phyloP scores from a whole-genome alignment of 2,113 vertebrate species.

The Turdus rufiventris region DNA sequence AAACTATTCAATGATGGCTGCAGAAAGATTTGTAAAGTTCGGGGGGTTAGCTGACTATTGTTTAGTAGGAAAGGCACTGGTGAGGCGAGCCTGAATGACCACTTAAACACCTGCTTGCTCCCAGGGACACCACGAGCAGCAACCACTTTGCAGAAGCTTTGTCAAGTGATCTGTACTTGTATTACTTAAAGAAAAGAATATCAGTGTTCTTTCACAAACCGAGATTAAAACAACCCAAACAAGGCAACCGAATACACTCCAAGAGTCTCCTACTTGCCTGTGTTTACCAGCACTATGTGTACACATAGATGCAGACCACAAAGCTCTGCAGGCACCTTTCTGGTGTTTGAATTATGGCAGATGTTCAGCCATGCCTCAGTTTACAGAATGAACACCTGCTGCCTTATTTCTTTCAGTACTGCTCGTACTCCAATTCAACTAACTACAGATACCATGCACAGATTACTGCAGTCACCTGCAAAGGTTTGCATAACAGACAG shows the following conservation, averaged over 20 bases:
- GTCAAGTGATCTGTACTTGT: neutral
- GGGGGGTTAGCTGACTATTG: neutral
- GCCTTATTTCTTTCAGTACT: neutral
- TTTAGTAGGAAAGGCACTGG: neutral
- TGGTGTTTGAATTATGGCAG: neutral
- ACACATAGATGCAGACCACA: neutral
- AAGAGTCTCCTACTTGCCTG: neutral
- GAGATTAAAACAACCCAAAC: neutral
- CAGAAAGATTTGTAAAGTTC: neutral
- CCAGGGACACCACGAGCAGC: neutral
- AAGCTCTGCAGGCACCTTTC: neutral
- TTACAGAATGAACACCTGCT: neutral
- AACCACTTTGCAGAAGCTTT: neutral
- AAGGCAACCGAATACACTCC: neutral
- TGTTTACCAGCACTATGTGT: rapidly evolving
- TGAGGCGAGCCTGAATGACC: neutral
- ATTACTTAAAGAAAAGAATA: neutral
- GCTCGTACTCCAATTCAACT: neutral
- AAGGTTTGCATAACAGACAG: neutral
- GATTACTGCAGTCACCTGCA: neutral
- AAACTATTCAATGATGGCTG: neutral
- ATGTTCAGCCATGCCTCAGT: neutral
- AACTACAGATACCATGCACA: neutral
- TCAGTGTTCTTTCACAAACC: neutral
- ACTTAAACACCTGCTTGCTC: neutral